phyloP scores from a whole-genome alignment of 2,888 invertebrate genomes.

The Pyrrhia umbra region DNA sequence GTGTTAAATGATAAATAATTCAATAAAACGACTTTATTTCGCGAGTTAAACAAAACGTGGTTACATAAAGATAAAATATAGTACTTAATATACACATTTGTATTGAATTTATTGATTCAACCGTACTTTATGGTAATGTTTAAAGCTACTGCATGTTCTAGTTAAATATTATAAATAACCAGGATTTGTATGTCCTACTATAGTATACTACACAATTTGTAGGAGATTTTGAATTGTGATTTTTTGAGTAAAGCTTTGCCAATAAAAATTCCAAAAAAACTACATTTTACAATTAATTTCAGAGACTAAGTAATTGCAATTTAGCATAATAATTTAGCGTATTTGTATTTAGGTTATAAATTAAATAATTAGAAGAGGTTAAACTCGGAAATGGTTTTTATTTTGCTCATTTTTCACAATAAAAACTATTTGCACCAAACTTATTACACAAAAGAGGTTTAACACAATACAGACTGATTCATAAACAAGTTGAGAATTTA shows the following conservation, averaged over 20 bases:
- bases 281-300: neutral
- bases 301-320: neutral
- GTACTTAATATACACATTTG: conserved; percentile 55
- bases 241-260: too few species aligned
- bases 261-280: too few species aligned
- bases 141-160: conserved; percentile 46
- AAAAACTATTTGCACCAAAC: neutral
- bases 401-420: neutral
- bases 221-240: conserved; percentile 1
- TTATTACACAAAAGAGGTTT: conserved; percentile 22
- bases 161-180: conserved; percentile 56
- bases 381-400: too few species aligned
- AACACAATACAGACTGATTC: neutral
- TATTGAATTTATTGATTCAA: conserved; percentile 57
- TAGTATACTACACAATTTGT: conserved; percentile 15
- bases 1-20: conserved; percentile 49
- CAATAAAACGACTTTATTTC: conserved; percentile 47
- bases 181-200: conserved; percentile 52
- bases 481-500: conserved; percentile 25
- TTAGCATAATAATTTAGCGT: too few species aligned
- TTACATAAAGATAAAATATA: conserved; percentile 48
- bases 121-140: conserved; percentile 55
- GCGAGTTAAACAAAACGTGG: conserved; percentile 28
- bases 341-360: too few species aligned
- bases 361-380: too few species aligned